Percentiles rank a stretch among this genome's conserved stretches.
Conservation (phyloP, 2,113 vertebrate species). For the Lophius piscatorius region DNA sequence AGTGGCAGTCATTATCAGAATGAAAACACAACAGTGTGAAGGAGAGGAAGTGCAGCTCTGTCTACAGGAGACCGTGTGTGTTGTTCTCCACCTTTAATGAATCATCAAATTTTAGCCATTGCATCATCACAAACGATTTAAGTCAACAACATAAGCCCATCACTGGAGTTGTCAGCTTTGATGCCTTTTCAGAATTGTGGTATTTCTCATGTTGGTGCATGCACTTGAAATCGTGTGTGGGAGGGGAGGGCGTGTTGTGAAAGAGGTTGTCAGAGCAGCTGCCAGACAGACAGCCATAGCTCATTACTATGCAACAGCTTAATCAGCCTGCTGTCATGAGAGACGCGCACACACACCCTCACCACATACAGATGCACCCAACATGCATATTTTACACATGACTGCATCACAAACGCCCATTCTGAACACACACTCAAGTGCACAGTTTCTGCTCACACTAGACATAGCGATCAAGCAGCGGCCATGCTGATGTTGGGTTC, state of each 20-base stretch:
- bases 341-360: conserved; percentile 32
- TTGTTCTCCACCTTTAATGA: conserved; percentile 42
- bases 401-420: conserved; percentile 36
- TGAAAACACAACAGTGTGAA: conserved; percentile 49
- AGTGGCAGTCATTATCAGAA: conserved; percentile 54
- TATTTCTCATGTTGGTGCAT: conserved; percentile 18
- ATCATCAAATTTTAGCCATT: conserved; percentile 32
- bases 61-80: conserved; percentile 17
- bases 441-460: conserved; percentile 20
- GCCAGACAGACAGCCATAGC: conserved; percentile 77
- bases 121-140: conserved; percentile 45
- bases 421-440: conserved; percentile 15
- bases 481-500: conserved; percentile 30
- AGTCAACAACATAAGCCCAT: conserved; percentile 13
- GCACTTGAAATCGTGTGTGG: conserved; percentile 13
- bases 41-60: conserved; percentile 35
- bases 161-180: conserved; percentile 29
- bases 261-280: conserved; percentile 76
- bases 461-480: conserved; percentile 16
- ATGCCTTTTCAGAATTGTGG: conserved; percentile 29
- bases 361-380: conserved; percentile 59
- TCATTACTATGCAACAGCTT: conserved; percentile 84
- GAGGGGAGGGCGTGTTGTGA: conserved; percentile 67
- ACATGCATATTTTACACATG: conserved; percentile 68
- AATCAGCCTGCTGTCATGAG: conserved; percentile 79